Evolutionary conservation across 2,113 vertebrate genomes (phyloP), one percentile per base, ranked within the genome.

Genomic region (Leptodactylus fuscus): DNA sequence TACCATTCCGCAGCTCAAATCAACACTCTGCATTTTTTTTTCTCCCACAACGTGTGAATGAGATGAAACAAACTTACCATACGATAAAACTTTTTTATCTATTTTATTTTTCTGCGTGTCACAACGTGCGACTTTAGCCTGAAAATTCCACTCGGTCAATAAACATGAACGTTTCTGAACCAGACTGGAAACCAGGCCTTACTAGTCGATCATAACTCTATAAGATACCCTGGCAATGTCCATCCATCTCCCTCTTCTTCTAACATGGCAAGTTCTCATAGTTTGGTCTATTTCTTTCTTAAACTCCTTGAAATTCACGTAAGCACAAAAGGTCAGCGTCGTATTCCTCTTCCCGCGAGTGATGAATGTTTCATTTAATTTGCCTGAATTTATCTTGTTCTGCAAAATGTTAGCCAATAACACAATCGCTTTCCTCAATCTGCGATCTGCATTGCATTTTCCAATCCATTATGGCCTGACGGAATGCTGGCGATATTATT

Each of bases 381-480:
- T 80, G 53, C 10, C 34, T 10, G 24, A 44, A 80, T 80, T 41
- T 41, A 38, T 80, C 34, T 49, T 76, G 24, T 48, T 75, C 71
- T 60, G 32, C 60, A 51, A 36, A 58, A 24, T n/a, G 32, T 60
- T 53, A 41, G 34, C 76, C 77, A 80, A 80, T 53, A 44, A 27
- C 77, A 9, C 20, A 78, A 78, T 78, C 44, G n/a, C 34, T 62
- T 80, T 27, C 24, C 27, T 80, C 77, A 16, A 58, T 53, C 53
- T 80, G 51, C 44, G 55, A 80, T 62, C 77, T 62, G 77, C 38
- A 44, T 62, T 80, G 60, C 34, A 62, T 62, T 60, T 80, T 60
- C 4, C 44, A 80, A 80, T 29, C 77, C 55, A 60, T 80, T 60
- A 24, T 20, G 60, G 36, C 58, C 55, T 44, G 77, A 0, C 53